Evolutionary conservation across 2,113 vertebrate species (phyloP).

Genomic region (Saccopteryx leptura): DNA sequence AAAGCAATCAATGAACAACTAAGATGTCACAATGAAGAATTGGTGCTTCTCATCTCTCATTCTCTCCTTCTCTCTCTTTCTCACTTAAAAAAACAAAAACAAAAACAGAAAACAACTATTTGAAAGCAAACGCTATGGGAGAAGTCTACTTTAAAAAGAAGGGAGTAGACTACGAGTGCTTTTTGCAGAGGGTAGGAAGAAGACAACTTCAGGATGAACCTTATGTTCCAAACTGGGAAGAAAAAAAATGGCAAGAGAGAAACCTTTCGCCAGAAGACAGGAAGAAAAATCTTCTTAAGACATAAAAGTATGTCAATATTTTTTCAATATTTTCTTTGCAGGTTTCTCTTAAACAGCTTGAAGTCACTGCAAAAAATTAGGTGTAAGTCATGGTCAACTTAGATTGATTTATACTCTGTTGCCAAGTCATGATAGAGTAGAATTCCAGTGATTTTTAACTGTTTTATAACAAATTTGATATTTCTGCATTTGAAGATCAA

Average conservation of each 20-base stretch:
- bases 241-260: not conserved
- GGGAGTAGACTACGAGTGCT: not conserved
- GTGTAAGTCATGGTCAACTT: not conserved
- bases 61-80: no score
- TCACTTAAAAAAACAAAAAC: no score
- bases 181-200: not conserved
- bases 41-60: no score
- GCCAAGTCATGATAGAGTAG: not conserved
- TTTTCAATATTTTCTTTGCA: not conserved
- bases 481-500: not conserved
- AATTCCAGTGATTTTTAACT: not conserved
- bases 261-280: not conserved
- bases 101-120: not conserved
- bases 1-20: no score
- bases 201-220: not conserved
- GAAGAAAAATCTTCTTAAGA: not conserved
- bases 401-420: not conserved
- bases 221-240: not conserved
- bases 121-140: not conserved
- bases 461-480: not conserved
- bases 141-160: not conserved
- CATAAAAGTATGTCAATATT: not conserved
- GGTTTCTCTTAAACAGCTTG: not conserved
- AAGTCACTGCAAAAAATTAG: not conserved
- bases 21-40: no score